A percentile compares a stretch with the other conserved stretches of the same genome.
phyloP scores from a whole-genome alignment of 2,113 vertebrate species.

The Bufo bufo region DNA sequence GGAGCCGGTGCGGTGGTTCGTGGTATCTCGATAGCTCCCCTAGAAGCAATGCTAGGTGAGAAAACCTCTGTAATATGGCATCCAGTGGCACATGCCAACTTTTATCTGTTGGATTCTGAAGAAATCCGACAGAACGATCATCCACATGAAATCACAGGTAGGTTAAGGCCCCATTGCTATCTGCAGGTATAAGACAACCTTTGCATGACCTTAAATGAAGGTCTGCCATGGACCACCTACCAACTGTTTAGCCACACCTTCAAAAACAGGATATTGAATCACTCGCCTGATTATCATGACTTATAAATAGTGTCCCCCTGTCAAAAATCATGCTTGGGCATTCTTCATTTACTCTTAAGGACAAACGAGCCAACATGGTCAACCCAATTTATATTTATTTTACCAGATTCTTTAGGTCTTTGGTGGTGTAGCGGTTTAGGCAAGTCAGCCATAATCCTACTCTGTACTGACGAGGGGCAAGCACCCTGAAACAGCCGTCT shows the following conservation, averaged over 20 bases:
- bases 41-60: neutral
- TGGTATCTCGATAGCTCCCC: no score
- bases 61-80: neutral
- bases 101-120: neutral
- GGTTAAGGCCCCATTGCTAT: neutral
- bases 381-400: no score
- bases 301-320: no score
- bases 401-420: no score
- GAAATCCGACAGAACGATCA: neutral
- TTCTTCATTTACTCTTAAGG: no score
- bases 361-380: no score
- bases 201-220: neutral
- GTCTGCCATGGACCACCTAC: neutral
- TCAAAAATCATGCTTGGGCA: no score
- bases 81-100: neutral
- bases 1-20: neutral
- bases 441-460: no score
- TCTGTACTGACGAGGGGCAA: no score
- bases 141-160: neutral
- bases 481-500: no score
- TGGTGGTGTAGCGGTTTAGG: no score
- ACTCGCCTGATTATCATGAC: neutral
- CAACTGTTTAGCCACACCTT: neutral
- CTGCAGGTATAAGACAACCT: no score
- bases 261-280: neutral